These are phyloP conservation scores for Itoplectis maculator DNA, from an alignment of 2,888 invertebrate genomes.

Conservation along the genomic window DNA sequence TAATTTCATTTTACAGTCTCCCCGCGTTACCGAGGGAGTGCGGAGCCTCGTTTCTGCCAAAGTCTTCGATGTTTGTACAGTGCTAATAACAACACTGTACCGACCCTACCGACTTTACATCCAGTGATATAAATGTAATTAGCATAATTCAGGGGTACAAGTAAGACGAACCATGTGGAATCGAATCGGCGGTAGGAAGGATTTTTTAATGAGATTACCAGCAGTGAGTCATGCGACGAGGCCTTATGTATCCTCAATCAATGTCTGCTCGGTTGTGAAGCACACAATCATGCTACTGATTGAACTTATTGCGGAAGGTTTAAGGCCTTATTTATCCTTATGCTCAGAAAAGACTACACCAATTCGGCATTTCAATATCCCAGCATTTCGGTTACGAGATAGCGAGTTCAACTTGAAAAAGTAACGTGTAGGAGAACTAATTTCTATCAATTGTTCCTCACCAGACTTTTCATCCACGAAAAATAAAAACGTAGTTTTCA, in stretches of 20 bases:
- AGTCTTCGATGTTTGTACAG: background rate
- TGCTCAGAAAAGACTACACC: background rate
- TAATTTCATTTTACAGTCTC: slow-evolving; percentile 31
- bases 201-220: slow-evolving; percentile 18
- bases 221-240: background rate
- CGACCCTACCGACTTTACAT: background rate
- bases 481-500: background rate
- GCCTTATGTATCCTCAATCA: background rate
- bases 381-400: background rate
- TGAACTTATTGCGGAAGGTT: background rate
- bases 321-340: background rate
- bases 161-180: background rate
- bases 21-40: background rate
- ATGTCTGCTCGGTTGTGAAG: background rate
- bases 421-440: too few species aligned
- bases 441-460: too few species aligned
- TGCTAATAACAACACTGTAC: background rate
- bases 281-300: background rate
- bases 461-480: background rate
- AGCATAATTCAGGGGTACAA: slow-evolving; percentile 2
- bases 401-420: too few species aligned
- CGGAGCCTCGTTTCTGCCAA: background rate
- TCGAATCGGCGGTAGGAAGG: background rate
- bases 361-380: slow-evolving; percentile 62
- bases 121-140: slow-evolving; percentile 8